Conservation (phyloP, 1,140 invertebrate species). For the Calosoma granatense region DNA sequence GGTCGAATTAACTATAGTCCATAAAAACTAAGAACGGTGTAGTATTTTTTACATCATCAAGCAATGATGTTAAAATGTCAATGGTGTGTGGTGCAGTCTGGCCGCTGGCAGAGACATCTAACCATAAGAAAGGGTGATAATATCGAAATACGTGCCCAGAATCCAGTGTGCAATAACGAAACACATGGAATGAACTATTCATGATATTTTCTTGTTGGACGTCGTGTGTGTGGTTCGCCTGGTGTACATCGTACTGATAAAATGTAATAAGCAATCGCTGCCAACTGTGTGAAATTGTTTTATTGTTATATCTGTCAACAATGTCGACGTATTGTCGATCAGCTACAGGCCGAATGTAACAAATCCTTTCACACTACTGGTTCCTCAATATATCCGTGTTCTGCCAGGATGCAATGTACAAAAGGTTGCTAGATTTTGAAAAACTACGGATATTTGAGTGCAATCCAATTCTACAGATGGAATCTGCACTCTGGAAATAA, state of each 20-base stretch:
- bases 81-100: not conserved
- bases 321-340: too few relatives aligned
- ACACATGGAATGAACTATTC: not conserved
- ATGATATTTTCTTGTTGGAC: too few relatives aligned
- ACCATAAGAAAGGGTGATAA: not conserved
- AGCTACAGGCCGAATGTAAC: too few relatives aligned
- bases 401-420: too few relatives aligned
- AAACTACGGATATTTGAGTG: not conserved
- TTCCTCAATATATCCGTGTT: too few relatives aligned
- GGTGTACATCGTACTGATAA: not conserved
- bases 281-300: not conserved
- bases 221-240: too few relatives aligned
- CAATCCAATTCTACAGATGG: not conserved
- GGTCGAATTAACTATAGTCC: too few relatives aligned
- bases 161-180: not conserved
- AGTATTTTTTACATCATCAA: too few relatives aligned
- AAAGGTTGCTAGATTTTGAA: too few relatives aligned
- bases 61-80: not conserved
- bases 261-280: not conserved
- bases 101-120: not conserved
- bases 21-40: too few relatives aligned
- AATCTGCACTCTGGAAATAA: not conserved
- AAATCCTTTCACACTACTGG: too few relatives aligned
- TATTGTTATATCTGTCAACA: not conserved
- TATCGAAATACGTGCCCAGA: not conserved